Conservation (phyloP, 2,888 invertebrate species). For the Leucozona laternaria region DNA sequence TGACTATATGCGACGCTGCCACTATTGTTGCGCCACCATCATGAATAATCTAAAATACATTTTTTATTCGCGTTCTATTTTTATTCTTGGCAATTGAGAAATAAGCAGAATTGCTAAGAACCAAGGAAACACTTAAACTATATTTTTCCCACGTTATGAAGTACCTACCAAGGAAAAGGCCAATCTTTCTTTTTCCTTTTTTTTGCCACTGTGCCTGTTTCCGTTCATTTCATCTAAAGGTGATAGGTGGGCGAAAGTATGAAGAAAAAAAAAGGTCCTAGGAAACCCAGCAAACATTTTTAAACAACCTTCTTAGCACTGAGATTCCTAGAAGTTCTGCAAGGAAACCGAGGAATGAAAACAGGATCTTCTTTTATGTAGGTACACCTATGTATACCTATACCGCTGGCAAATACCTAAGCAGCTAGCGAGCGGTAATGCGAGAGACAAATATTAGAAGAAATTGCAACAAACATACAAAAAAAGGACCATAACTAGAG, state of each 20-base stretch:
- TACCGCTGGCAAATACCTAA: conserved; percentile 47
- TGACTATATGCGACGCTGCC: neutral
- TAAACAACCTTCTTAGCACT: conserved; percentile 46
- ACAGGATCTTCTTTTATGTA: conserved; percentile 53
- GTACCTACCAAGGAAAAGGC: conserved; percentile 56
- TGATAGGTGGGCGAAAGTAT: conserved; percentile 40
- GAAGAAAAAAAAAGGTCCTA: conserved; percentile 8
- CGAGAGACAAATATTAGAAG: conserved; percentile 60
- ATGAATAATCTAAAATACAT: conserved; percentile 69
- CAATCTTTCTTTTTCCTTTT: conserved; percentile 39
- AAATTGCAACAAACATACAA: conserved; percentile 29
- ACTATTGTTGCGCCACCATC: conserved; percentile 40
- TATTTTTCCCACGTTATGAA: conserved; percentile 61
- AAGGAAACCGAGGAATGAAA: neutral
- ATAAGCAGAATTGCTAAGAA: conserved; percentile 58
- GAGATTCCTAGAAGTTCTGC: neutral
- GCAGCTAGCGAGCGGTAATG: neutral
- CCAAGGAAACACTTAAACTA: conserved; percentile 60
- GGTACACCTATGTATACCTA: too few relatives aligned
- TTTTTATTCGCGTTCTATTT: conserved; percentile 10
- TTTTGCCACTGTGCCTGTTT: conserved; percentile 22
- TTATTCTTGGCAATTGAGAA: conserved; percentile 49
- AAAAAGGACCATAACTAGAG: conserved; percentile 5
- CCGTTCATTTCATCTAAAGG: conserved; percentile 14
- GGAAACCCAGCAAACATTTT: conserved; percentile 42